Evolutionary conservation across 2,797 vertebrate species (phyloP), one percentile per base, ranked within the genome.

Genomic region (Paramormyrops hopkinsi): DNA sequence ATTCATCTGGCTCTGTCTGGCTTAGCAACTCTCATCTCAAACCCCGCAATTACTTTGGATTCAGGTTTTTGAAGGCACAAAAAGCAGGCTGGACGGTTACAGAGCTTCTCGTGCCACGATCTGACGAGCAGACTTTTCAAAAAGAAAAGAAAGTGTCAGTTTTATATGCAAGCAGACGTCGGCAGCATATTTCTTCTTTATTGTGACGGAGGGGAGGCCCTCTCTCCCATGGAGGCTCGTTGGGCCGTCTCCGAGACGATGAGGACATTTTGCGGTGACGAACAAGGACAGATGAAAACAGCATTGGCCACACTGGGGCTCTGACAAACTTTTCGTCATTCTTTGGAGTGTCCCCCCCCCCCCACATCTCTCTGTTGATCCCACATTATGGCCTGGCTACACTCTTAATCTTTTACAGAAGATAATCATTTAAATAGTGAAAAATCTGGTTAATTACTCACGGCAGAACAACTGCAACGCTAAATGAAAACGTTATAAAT

Each of bases 1-100:
- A 91, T 93, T 88, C 22, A 86, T 46, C 82, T 54, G 65, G 65
- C 29, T 73, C 65, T 86, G 82, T 89, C 90, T 90, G 85, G 87
- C 90, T 89, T 46, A 41, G 65, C 87, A 82, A 85, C 7, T 90
- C 69, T 92, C 65, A 89, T 92, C 90, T 92, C 88, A 88, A 33
- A 86, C 37, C 86, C 73, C 37, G 41, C 83, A 48, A 29, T 79
- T 87, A 62, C 4, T 62, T 62, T 8, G 29, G 69, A 48, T 37
- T 79, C 22, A 8, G 14, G 50, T 87, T 46, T 79, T 33, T 41
- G 62, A 62, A 0, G 12, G 65, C 29, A n/a, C 51, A 29, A 33
- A 44, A 25, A 12, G 17, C 56, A 14, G 41, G n/a, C 54, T 33
- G 51, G 4, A 37, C 14, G 4, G 22, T 41, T 48, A 46, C 19